These are phyloP conservation scores for Melanotaenia duboulayi DNA, from an alignment of 2,113 vertebrate genomes.

Conservation along the genomic window DNA sequence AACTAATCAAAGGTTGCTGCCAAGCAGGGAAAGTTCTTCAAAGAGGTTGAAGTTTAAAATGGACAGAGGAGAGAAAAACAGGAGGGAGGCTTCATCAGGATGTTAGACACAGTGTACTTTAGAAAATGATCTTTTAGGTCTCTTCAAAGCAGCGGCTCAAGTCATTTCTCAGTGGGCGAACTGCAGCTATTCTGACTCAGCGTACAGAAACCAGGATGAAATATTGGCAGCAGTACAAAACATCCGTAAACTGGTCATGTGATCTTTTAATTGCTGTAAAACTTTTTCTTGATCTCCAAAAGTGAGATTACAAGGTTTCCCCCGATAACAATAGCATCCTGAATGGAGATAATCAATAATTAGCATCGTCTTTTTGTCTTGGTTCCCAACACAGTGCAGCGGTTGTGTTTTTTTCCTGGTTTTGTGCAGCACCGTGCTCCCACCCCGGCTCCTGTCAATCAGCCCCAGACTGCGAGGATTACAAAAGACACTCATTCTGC, in stretches of 20 bases:
- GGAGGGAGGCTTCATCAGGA: neutral
- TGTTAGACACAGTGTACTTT: neutral
- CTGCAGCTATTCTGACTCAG: conserved; percentile 6
- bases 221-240: neutral
- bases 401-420: conserved; percentile 48
- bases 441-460: conserved; percentile 89
- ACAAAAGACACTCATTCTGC: conserved; percentile 95
- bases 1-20: neutral
- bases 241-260: neutral
- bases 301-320: conserved; percentile 2
- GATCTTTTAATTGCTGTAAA: neutral
- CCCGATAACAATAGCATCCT: neutral
- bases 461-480: conserved; percentile 83
- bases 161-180: conserved; percentile 28
- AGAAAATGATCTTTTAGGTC: conserved; percentile 7
- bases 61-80: neutral
- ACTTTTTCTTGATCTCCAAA: neutral
- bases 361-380: conserved; percentile 30
- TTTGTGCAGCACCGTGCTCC: conserved; percentile 47
- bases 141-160: conserved; percentile 21
- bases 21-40: neutral
- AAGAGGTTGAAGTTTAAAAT: neutral
- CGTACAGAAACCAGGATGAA: neutral
- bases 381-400: conserved; percentile 32
- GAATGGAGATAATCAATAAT: conserved; percentile 53